Base-by-base conservation (phyloP, 2,888 invertebrate genomes). In the Stenichneumon culpator region DNA sequence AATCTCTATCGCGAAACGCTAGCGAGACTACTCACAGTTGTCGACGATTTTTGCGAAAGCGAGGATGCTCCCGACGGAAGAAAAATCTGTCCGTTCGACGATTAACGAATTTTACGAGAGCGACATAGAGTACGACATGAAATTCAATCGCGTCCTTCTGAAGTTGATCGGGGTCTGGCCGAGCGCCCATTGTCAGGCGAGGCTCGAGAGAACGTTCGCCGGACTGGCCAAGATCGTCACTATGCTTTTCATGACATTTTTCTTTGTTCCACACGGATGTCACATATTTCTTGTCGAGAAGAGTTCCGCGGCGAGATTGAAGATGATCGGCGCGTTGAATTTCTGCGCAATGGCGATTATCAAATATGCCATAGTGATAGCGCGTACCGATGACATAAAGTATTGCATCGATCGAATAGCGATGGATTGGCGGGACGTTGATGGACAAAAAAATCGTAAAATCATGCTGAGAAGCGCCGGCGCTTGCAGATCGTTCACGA, bases 311-410 rank as follows among this genome's bases (percentile, higher is more conserved):
- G 81, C 86, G 0, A 83, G 87, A 22, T 74, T 91, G 4, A 89
- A 89, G 60, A 79, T 91, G 25, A 84, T 88, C 39, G 90, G 89
- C 5, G 89, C 90, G 0, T 72, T 90, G 54, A 90, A 89, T 67
- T 92, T 90, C 69, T 86, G 86, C 50, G 22, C 89, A 5, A 92
- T 91, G 90, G 84, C 88, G n/a, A 87, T 88, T 16, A 4, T 85
- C 0, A 92, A 92, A 60, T 93, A 92, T 4, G 86, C 81, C 3
- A 89, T 83, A 0, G 79, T 39, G 78, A 36, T 60, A 0, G 79
- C 88, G 87, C 67, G 79, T 79, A 7, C 47, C 79, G 0, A 44
- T 0, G 69, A 87, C 5, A 88, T 92, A 28, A 79, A 87, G 25
- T 67, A 70, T 0, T 92, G 92, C 69, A 32, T 91, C 3, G 28